Conservation (phyloP, 2,113 vertebrate genomes). For the Siphamia tubifer region DNA sequence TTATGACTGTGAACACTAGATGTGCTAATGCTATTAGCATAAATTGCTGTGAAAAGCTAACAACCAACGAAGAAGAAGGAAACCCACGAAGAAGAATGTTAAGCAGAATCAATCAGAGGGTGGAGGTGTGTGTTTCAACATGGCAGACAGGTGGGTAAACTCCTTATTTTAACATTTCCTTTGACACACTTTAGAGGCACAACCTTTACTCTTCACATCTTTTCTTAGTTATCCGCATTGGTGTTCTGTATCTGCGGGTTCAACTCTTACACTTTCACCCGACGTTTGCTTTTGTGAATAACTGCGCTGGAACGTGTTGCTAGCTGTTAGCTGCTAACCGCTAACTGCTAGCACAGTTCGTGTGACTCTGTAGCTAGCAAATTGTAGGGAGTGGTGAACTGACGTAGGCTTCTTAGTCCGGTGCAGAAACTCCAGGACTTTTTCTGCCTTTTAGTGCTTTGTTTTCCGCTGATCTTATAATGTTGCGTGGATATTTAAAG, state of each 20-base stretch:
- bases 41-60: no score
- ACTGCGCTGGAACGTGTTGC: conserved; percentile 50
- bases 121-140: conserved; percentile 35
- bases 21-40: no score
- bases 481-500: fast-evolving
- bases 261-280: neutral
- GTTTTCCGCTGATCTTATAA: fast-evolving
- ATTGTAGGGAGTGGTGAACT: conserved; percentile 19
- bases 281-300: neutral
- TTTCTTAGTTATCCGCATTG: fast-evolving
- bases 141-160: conserved; percentile 55
- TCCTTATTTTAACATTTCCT: neutral
- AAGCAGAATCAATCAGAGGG: conserved; percentile 28
- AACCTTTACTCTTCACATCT: fast-evolving
- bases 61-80: no score
- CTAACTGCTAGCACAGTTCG: conserved; percentile 7
- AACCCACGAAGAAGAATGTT: no score
- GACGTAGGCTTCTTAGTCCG: neutral
- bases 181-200: neutral
- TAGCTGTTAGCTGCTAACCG: no score
- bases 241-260: neutral
- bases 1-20: no score
- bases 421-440: fast-evolving
- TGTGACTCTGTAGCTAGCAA: conserved; percentile 21
- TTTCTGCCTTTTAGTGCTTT: no score